Conservation (phyloP, 2,797 vertebrate genomes). For the Champsocephalus esox region DNA sequence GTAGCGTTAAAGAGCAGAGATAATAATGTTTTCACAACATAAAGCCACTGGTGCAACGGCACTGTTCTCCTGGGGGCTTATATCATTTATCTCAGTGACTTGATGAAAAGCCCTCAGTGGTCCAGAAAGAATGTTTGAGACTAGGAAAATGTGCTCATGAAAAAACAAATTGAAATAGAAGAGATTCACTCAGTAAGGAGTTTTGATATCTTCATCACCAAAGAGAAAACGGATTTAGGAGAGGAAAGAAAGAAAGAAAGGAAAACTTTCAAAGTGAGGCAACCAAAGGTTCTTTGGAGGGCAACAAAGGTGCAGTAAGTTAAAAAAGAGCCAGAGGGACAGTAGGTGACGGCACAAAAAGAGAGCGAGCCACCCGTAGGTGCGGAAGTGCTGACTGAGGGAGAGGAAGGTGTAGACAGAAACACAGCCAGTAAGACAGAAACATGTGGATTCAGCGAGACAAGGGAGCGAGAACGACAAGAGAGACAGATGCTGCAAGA, state of each 20-base stretch:
- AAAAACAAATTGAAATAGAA: slow-evolving; percentile 14
- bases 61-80: slow-evolving; percentile 29
- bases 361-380: slow-evolving; percentile 32
- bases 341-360: slow-evolving; percentile 14
- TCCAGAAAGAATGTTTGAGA: slow-evolving; percentile 26
- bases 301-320: slow-evolving; percentile 18
- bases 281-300: too few species aligned
- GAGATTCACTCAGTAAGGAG: slow-evolving; percentile 1
- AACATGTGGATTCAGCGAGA: slow-evolving; percentile 36
- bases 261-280: slow-evolving; percentile 6
- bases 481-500: slow-evolving; percentile 61
- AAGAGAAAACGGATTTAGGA: neutral
- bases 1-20: slow-evolving; percentile 57
- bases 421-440: slow-evolving; percentile 45
- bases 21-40: slow-evolving; percentile 61
- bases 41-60: slow-evolving; percentile 40
- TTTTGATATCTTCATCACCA: slow-evolving; percentile 6
- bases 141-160: slow-evolving; percentile 3
- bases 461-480: slow-evolving; percentile 27
- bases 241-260: neutral
- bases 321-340: slow-evolving; percentile 24
- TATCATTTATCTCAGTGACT: slow-evolving; percentile 46
- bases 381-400: slow-evolving; percentile 30
- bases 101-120: slow-evolving; percentile 42
- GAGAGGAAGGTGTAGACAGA: slow-evolving; percentile 30